A percentile compares a stretch with the other conserved stretches of the same genome.
Conservation (phyloP, 2,113 vertebrate genomes). For the Ornithorhynchus anatinus region DNA sequence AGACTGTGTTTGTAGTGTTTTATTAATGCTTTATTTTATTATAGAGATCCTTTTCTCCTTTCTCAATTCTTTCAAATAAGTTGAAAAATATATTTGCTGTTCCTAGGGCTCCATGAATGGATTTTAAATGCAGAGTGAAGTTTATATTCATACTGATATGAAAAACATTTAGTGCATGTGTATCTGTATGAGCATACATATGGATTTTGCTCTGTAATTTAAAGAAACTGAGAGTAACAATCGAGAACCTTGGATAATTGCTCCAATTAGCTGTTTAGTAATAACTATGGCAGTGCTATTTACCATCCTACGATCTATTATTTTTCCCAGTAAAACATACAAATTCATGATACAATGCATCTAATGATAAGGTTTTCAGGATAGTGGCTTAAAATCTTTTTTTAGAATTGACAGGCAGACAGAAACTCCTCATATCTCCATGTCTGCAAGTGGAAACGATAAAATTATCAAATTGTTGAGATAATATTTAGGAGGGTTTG, state of each 20-base stretch:
- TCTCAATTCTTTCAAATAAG: background rate
- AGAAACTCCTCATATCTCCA: no score
- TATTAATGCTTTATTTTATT: conserved; percentile 13
- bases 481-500: no score
- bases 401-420: no score
- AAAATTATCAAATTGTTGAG: no score
- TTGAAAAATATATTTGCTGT: background rate
- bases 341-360: no score
- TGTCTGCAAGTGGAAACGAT: no score
- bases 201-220: conserved; percentile 5
- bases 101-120: conserved; percentile 8
- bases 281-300: accelerated
- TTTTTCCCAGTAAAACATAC: background rate
- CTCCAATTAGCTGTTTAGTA: background rate
- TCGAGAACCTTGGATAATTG: background rate
- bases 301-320: background rate
- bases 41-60: background rate
- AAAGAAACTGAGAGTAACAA: background rate
- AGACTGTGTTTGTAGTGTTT: background rate
- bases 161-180: background rate
- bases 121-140: conserved; percentile 25
- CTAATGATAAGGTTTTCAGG: no score
- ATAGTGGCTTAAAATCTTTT: no score
- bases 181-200: background rate
- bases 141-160: background rate